Evolutionary conservation across 2,888 invertebrate species (phyloP).

Genomic region (Crioceris asparagi): DNA sequence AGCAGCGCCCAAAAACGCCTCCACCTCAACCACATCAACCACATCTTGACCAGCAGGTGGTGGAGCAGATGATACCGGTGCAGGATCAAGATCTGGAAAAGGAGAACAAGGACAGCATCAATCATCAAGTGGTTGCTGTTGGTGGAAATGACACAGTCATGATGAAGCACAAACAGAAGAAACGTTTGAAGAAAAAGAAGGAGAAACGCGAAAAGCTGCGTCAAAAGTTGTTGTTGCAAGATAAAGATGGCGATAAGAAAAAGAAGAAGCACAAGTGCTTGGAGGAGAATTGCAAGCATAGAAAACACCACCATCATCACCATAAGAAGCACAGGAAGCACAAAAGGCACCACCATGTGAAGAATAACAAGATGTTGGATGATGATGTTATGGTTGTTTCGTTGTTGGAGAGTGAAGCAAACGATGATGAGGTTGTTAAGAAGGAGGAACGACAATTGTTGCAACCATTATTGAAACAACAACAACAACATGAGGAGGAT

Average conservation of each 20-base stretch:
- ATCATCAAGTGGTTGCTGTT: constrained; percentile 28
- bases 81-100: constrained; percentile 5
- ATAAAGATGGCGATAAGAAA: constrained; percentile 50
- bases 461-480: no score
- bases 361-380: constrained; percentile 32
- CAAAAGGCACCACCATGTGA: constrained; percentile 64
- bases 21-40: constrained; percentile 5
- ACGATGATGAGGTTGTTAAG: background rate
- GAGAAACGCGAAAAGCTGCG: constrained; percentile 54
- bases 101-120: constrained; percentile 8
- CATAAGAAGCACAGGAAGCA: constrained; percentile 72
- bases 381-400: no score
- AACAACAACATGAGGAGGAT: constrained; percentile 1
- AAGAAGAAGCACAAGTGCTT: constrained; percentile 55
- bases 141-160: no score
- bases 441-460: no score
- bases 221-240: constrained; percentile 38
- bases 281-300: constrained; percentile 58
- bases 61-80: no score
- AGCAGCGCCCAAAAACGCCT: constrained; percentile 20
- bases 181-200: constrained; percentile 53
- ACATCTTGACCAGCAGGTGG: constrained; percentile 14
- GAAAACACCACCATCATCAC: constrained; percentile 69
- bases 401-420: no score
- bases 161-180: constrained; percentile 53